Evolutionary conservation across 2,888 invertebrate species (phyloP).

Genomic region (Ctena decussata): DNA sequence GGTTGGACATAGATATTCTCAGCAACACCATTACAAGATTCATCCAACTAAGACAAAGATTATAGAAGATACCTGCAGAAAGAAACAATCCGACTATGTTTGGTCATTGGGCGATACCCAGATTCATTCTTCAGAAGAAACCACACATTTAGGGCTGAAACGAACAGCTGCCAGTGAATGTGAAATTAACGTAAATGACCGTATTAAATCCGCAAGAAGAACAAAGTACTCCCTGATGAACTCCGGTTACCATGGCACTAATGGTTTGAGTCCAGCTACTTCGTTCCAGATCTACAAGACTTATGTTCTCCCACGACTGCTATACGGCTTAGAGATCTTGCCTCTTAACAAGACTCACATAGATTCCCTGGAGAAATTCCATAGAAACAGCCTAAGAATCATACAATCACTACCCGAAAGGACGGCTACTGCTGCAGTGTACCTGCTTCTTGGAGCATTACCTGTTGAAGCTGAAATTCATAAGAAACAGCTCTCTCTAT

Average conservation of each 20-base stretch:
- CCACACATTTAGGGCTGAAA: slow-evolving; percentile 10
- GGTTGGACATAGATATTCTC: not conserved
- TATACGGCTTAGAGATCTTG: too few relatives aligned
- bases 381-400: too few relatives aligned
- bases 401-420: too few relatives aligned
- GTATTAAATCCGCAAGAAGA: not conserved
- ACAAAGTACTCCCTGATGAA: slow-evolving; percentile 18
- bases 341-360: too few relatives aligned
- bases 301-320: too few relatives aligned
- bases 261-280: too few relatives aligned
- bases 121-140: not conserved
- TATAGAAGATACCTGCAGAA: not conserved
- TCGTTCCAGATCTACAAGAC: too few relatives aligned
- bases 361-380: too few relatives aligned
- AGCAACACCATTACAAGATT: slow-evolving; percentile 14
- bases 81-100: not conserved
- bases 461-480: too few relatives aligned
- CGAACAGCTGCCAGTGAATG: not conserved
- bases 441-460: too few relatives aligned
- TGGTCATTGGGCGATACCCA: not conserved
- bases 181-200: not conserved
- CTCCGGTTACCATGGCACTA: slow-evolving; percentile 14
- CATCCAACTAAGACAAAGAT: slow-evolving; percentile 17
- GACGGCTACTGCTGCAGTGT: too few relatives aligned
- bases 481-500: too few relatives aligned